Evolutionary conservation across 2,888 invertebrate species (phyloP).

Genomic region (Drosophila kanekoi): DNA sequence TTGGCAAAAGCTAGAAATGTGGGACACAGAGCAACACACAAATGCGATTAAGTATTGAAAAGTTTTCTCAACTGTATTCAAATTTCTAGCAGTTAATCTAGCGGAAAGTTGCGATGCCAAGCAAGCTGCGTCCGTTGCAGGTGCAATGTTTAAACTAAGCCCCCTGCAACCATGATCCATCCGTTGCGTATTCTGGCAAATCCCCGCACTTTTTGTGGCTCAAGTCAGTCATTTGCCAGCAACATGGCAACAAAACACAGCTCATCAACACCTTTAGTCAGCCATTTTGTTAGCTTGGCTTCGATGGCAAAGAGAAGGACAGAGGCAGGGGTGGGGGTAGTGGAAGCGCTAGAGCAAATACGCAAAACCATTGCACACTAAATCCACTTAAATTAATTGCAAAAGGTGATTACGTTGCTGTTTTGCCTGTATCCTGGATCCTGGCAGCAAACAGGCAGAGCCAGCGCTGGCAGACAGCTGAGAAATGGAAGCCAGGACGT

Average conservation of each 20-base stretch:
- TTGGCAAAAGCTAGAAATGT: constrained; percentile 1
- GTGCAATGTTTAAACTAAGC: constrained; percentile 50
- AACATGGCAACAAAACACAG: constrained; percentile 56
- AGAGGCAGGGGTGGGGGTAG: neutral
- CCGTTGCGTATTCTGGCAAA: constrained; percentile 18
- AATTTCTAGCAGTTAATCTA: constrained; percentile 51
- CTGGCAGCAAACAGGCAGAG: constrained; percentile 68
- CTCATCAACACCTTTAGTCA: constrained; percentile 78
- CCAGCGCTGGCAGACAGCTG: constrained; percentile 63
- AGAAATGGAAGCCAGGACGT: constrained; percentile 66
- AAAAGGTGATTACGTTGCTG: constrained; percentile 83
- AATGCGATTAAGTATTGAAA: constrained; percentile 2
- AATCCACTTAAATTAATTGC: constrained; percentile 84
- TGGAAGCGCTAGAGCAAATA: constrained; percentile 48
- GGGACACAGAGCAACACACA: neutral
- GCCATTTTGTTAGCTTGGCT: constrained; percentile 61
- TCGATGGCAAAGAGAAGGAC: neutral
- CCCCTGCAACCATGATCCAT: constrained; percentile 18
- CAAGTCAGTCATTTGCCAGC: constrained; percentile 69
- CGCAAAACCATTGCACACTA: constrained; percentile 75
- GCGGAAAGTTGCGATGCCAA: constrained; percentile 47
- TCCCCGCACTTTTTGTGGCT: constrained; percentile 19
- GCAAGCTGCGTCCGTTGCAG: constrained; percentile 19
- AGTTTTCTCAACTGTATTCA: constrained; percentile 14
- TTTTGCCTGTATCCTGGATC: constrained; percentile 66